Evolutionary conservation across 2,888 invertebrate genomes (phyloP).

Genomic region (Drosophila siamana): DNA sequence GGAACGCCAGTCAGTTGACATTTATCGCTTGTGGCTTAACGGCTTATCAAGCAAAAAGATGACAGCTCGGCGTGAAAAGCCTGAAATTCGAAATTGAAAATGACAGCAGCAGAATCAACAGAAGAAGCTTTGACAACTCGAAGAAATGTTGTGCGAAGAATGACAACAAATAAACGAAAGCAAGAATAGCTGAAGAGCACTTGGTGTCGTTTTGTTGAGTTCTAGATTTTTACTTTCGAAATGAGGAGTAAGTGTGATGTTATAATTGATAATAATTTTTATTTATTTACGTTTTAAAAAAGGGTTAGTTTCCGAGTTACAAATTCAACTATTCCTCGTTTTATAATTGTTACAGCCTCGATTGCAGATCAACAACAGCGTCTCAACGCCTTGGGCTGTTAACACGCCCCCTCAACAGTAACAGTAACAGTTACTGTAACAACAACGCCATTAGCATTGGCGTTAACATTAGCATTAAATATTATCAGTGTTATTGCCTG

Average conservation of each 20-base stretch:
- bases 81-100: conserved; percentile 14
- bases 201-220: too few species aligned
- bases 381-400: too few species aligned
- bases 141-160: conserved; percentile 13
- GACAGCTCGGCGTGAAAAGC: conserved; percentile 1
- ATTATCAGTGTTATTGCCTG: conserved; percentile 26
- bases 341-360: too few species aligned
- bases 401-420: too few species aligned
- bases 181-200: too few species aligned
- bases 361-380: too few species aligned
- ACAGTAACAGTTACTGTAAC: neutral
- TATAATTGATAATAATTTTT: too few species aligned
- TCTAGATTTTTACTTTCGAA: too few species aligned
- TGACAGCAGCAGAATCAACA: neutral
- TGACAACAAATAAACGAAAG: conserved; percentile 1
- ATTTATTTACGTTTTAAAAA: too few species aligned
- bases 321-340: too few species aligned
- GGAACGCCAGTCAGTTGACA: neutral
- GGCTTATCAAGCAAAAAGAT: neutral
- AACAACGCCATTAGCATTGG: conserved; percentile 28
- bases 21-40: conserved; percentile 1
- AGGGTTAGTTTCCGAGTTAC: too few species aligned
- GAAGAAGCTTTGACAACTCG: conserved; percentile 2
- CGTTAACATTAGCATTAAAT: conserved; percentile 21
- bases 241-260: too few species aligned